Evolutionary conservation across 92 coral and sea anemone genomes (phyloP).

Genomic region (Plumapathes pennacea): DNA sequence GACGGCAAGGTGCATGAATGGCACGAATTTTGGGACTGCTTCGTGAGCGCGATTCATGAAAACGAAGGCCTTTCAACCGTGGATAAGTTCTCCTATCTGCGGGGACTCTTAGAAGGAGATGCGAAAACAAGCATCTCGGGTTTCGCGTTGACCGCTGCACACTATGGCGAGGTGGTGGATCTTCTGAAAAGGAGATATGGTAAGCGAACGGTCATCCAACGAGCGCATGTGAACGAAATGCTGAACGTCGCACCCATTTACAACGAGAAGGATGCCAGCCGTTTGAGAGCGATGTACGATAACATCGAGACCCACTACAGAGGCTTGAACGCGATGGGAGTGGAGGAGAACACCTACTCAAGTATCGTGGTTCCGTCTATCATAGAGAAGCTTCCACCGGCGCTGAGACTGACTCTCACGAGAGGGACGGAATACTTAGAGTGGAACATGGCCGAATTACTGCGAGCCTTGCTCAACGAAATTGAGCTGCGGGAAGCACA

Average conservation of each 20-base stretch:
- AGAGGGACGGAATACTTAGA: slow-evolving; percentile 12
- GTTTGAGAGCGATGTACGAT: slow-evolving; percentile 7
- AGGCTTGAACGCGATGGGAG: slow-evolving; percentile 32
- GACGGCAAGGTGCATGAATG: slow-evolving; percentile 22
- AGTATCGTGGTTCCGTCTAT: slow-evolving; percentile 27
- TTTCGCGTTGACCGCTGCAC: slow-evolving; percentile 30
- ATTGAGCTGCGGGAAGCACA: slow-evolving; percentile 36
- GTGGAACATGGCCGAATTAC: slow-evolving; percentile 16
- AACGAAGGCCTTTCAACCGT: slow-evolving; percentile 17
- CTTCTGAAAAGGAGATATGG: slow-evolving; percentile 24
- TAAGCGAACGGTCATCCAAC: slow-evolving; percentile 9
- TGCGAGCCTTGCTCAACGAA: slow-evolving; percentile 10
- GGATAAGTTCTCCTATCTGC: slow-evolving; percentile 37
- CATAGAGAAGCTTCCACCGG: slow-evolving; percentile 20
- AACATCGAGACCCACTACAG: slow-evolving; percentile 8
- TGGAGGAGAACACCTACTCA: slow-evolving; percentile 15
- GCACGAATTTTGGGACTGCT: slow-evolving; percentile 47
- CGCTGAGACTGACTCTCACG: slow-evolving; percentile 24
- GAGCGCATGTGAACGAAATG: slow-evolving; percentile 34
- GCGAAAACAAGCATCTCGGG: slow-evolving; percentile 39
- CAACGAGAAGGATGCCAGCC: too few species aligned
- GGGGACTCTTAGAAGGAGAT: slow-evolving; percentile 27
- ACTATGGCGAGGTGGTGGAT: slow-evolving; percentile 35
- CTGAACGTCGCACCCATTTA: slow-evolving; percentile 16
- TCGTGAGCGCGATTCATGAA: slow-evolving; percentile 23